Percentiles rank a stretch among this genome's conserved stretches.
phyloP scores from a whole-genome alignment of 2,888 invertebrate species.

The Plebejus argus region DNA sequence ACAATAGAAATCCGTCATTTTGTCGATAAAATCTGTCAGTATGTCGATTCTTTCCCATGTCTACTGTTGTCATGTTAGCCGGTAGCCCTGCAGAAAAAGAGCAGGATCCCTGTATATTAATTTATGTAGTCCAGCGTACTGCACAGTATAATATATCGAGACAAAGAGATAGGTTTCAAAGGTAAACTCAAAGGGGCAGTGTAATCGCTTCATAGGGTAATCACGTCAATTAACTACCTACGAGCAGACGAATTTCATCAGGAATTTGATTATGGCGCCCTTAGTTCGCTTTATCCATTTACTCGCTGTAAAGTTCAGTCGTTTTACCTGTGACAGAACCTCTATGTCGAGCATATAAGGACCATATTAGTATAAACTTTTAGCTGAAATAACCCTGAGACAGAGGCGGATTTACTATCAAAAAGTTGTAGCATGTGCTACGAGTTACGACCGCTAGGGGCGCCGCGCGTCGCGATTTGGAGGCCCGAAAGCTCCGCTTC shows the following conservation, averaged over 20 bases:
- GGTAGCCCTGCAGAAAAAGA: no score
- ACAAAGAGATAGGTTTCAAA: background rate
- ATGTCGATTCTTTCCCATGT: no score
- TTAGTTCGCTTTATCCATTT: slow-evolving; percentile 56
- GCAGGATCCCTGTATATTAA: background rate
- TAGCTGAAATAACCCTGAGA: background rate
- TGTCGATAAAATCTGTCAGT: no score
- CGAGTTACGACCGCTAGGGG: background rate
- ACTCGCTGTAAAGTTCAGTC: slow-evolving; percentile 37
- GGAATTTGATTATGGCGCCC: slow-evolving; percentile 57
- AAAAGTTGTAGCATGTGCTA: background rate
- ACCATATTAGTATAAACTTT: background rate
- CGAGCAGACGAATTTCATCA: slow-evolving; percentile 50
- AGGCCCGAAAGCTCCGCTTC: no score
- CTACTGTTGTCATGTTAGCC: no score
- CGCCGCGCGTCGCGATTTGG: no score
- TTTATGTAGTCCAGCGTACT: background rate
- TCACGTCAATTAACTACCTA: slow-evolving; percentile 46
- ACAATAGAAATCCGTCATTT: no score
- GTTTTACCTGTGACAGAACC: background rate
- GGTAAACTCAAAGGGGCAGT: background rate
- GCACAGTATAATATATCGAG: background rate
- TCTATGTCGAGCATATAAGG: background rate
- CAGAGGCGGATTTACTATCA: background rate
- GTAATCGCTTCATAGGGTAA: slow-evolving; percentile 41